phyloP scores from a whole-genome alignment of 2,888 invertebrate species.

The Tuta absoluta region DNA sequence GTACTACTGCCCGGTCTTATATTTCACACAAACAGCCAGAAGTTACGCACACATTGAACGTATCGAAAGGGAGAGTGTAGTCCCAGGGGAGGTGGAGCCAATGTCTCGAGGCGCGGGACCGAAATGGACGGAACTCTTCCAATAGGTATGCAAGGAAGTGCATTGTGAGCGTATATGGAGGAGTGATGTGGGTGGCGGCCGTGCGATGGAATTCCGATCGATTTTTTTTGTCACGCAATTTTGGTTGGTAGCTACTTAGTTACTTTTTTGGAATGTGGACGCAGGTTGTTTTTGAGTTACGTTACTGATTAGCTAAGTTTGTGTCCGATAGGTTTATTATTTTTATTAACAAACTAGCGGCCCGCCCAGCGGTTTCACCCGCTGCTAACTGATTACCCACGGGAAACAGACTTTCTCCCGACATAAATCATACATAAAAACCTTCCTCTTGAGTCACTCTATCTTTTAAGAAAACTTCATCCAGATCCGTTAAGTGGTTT shows the following conservation, averaged over 20 bases:
- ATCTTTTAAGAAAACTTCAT: too few relatives aligned
- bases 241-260: neutral
- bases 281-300: neutral
- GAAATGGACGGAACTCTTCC: constrained; percentile 73
- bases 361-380: too few relatives aligned
- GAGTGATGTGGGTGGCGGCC: constrained; percentile 55
- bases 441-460: too few relatives aligned
- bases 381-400: too few relatives aligned
- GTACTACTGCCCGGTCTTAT: constrained; percentile 47
- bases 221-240: constrained; percentile 42
- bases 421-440: too few relatives aligned
- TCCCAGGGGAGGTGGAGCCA: constrained; percentile 77
- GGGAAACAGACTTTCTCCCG: too few relatives aligned
- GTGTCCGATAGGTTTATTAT: too few relatives aligned
- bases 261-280: neutral
- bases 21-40: constrained; percentile 43
- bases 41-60: constrained; percentile 46
- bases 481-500: too few relatives aligned
- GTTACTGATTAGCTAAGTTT: too few relatives aligned
- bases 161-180: constrained; percentile 52
- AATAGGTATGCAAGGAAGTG: constrained; percentile 77
- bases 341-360: too few relatives aligned
- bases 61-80: constrained; percentile 72
- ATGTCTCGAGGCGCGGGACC: constrained; percentile 70
- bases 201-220: constrained; percentile 53